A percentile compares a stretch with the other conserved stretches of the same genome.
Evolutionary conservation across 2,113 vertebrate species (phyloP).

Genomic region (Hemichromis elongatus): DNA sequence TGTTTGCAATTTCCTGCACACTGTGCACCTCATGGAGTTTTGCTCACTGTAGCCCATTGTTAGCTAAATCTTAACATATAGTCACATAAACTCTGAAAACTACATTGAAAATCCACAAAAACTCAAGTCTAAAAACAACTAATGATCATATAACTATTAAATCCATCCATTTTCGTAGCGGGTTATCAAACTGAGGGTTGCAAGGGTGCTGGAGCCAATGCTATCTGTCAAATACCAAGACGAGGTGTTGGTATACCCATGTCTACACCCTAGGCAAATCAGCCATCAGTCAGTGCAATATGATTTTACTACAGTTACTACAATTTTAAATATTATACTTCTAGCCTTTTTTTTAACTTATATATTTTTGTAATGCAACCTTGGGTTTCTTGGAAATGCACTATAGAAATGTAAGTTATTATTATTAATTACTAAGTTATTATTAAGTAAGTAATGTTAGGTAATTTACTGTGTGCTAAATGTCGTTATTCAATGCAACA

Average conservation of each 20-base stretch:
- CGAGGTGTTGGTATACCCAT: neutral
- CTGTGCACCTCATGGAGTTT: neutral
- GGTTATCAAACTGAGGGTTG: neutral
- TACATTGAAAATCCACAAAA: neutral
- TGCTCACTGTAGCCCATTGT: neutral
- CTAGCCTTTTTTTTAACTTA: neutral
- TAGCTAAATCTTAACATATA: neutral
- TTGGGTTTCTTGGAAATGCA: neutral
- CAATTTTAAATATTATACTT: neutral
- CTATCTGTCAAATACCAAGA: neutral
- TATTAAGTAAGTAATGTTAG: neutral
- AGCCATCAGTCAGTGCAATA: neutral
- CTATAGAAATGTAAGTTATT: neutral
- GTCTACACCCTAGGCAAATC: neutral
- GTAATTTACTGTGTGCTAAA: neutral
- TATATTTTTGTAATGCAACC: neutral
- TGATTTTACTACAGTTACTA: neutral
- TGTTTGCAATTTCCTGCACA: neutral
- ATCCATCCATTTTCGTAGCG: neutral
- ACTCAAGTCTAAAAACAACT: neutral
- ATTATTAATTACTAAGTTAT: neutral
- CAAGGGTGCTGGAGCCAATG: neutral
- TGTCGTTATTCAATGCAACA: neutral
- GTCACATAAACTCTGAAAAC: neutral
- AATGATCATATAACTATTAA: neutral